These are phyloP conservation scores for Eulithis prunata DNA, from an alignment of 2,888 invertebrate species.

Conservation along the genomic window DNA sequence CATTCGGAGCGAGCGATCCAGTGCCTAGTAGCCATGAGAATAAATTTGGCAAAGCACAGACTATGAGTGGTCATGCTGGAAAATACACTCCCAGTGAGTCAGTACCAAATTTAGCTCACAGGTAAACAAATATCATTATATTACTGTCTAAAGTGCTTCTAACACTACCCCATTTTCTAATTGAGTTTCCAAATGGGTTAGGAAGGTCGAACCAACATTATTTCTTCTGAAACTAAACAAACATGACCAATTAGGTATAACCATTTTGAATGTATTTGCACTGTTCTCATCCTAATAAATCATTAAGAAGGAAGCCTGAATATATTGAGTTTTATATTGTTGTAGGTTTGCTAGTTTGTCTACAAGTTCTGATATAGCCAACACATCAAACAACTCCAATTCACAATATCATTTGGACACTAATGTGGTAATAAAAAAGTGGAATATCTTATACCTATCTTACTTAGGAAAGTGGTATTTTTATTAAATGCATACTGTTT, in stretches of 20 bases:
- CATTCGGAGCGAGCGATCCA: constrained; percentile 68
- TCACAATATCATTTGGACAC: constrained; percentile 75
- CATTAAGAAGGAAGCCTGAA: too few relatives aligned
- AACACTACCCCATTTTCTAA: too few relatives aligned
- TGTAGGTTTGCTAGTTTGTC: constrained; percentile 88
- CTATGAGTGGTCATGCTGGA: constrained; percentile 91
- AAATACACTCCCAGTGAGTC: constrained; percentile 90
- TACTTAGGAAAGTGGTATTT: neutral
- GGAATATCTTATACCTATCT: neutral
- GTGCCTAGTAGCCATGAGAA: constrained; percentile 81
- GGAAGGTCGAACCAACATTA: too few relatives aligned
- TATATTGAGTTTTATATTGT: constrained; percentile 25
- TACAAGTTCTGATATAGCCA: constrained; percentile 76
- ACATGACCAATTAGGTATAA: too few relatives aligned
- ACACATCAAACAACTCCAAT: constrained; percentile 72
- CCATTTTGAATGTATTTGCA: too few relatives aligned
- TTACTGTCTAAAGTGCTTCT: neutral
- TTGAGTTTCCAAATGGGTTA: too few relatives aligned
- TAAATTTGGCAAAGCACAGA: constrained; percentile 91
- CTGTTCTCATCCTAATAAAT: too few relatives aligned
- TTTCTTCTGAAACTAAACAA: too few relatives aligned
- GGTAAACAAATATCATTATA: constrained; percentile 53
- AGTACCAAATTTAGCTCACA: constrained; percentile 80
- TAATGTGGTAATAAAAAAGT: constrained; percentile 63
- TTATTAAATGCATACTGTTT: constrained; percentile 14